These are phyloP conservation scores for Leptopilina myrica DNA, from an alignment of 2,888 invertebrate genomes.

Conservation along the genomic window DNA sequence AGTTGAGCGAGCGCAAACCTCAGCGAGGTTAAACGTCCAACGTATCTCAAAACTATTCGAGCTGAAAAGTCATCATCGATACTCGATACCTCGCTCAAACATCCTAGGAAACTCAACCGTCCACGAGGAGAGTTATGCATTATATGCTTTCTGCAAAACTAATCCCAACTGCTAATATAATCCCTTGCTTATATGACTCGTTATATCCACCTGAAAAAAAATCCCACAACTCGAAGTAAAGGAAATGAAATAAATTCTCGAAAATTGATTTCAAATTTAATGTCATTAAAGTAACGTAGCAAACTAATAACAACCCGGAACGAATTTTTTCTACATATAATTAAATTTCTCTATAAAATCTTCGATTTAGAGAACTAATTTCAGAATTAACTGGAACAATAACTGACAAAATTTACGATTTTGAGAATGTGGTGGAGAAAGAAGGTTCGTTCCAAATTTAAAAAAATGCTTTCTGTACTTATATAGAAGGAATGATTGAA, in stretches of 20 bases:
- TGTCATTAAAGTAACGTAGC: background rate
- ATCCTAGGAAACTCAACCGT: conserved; percentile 23
- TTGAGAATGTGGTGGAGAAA: too few species aligned
- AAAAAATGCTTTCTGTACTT: conserved; percentile 9
- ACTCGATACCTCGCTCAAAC: conserved; percentile 25
- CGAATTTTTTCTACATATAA: too few species aligned
- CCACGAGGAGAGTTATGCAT: conserved; percentile 38
- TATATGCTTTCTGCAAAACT: conserved; percentile 67
- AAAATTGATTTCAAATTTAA: background rate
- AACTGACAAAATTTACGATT: too few species aligned
- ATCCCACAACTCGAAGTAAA: background rate
- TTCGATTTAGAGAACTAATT: too few species aligned
- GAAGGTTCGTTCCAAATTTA: background rate
- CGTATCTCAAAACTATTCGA: conserved; percentile 61
- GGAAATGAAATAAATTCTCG: background rate
- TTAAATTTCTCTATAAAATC: too few species aligned
- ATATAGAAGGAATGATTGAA: conserved; percentile 16
- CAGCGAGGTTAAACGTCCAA: conserved; percentile 64
- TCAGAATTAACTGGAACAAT: too few species aligned
- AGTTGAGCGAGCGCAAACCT: conserved; percentile 48
- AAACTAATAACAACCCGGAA: background rate
- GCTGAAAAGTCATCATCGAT: conserved; percentile 35
- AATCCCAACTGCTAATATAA: conserved; percentile 62
- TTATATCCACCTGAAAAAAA: conserved; percentile 51
- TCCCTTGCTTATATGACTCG: conserved; percentile 57